phyloP scores from a whole-genome alignment of 2,888 invertebrate species.

The Dynastes hyllus region DNA sequence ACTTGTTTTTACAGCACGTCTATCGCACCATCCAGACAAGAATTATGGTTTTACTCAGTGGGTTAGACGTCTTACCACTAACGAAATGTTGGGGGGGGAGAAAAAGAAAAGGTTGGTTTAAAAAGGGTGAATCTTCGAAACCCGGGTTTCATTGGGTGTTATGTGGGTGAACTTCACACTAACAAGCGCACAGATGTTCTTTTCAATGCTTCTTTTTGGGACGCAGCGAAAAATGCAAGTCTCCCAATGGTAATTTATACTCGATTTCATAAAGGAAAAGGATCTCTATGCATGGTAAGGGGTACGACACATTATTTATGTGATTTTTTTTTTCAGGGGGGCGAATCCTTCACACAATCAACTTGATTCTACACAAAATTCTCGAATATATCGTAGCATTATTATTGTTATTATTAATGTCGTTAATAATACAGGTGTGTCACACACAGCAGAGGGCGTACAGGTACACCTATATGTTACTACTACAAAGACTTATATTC shows the following conservation, averaged over 20 bases:
- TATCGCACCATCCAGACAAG: constrained; percentile 46
- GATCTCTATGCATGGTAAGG: constrained; percentile 51
- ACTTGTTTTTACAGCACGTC: constrained; percentile 19
- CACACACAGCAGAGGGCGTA: constrained; percentile 8
- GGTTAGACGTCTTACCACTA: constrained; percentile 56
- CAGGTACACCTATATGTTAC: not conserved
- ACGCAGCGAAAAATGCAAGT: constrained; percentile 55
- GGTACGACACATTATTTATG: constrained; percentile 60
- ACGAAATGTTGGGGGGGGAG: no score
- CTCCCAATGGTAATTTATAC: constrained; percentile 57
- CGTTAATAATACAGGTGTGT: constrained; percentile 39
- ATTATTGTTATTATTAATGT: constrained; percentile 31
- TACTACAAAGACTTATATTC: constrained; percentile 5
- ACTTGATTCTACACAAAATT: constrained; percentile 41
- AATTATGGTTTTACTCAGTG: constrained; percentile 60
- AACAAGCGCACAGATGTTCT: constrained; percentile 52
- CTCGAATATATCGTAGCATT: constrained; percentile 23
- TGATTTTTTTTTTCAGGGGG: constrained; percentile 53
- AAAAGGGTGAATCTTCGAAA: constrained; percentile 50
- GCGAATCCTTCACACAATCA: constrained; percentile 40
- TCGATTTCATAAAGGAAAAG: constrained; percentile 55
- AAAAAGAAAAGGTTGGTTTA: no score
- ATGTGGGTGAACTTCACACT: constrained; percentile 55
- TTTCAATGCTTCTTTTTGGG: constrained; percentile 55
- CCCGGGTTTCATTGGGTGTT: constrained; percentile 59